phyloP scores from a whole-genome alignment of 2,797 vertebrate species.

The Myripristis murdjan region DNA sequence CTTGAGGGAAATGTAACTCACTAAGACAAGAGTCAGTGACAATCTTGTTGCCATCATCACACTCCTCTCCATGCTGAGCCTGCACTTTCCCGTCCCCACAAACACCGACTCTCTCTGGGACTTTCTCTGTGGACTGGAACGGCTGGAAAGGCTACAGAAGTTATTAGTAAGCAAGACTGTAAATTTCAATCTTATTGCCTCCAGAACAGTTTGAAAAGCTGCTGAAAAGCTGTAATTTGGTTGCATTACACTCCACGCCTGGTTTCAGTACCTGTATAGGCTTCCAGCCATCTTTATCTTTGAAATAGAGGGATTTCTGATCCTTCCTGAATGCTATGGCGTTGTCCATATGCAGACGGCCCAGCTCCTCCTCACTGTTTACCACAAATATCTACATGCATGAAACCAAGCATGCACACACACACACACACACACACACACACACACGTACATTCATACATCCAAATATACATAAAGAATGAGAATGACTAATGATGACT shows the following conservation, averaged over 20 bases:
- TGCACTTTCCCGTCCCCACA: slow-evolving; percentile 95
- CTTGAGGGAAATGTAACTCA: slow-evolving; percentile 79
- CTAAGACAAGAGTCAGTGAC: slow-evolving; percentile 93
- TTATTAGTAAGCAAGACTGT: slow-evolving; percentile 2
- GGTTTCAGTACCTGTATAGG: slow-evolving; percentile 91
- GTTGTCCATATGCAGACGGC: slow-evolving; percentile 88
- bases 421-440: slow-evolving; percentile 9
- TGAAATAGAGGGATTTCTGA: slow-evolving; percentile 95
- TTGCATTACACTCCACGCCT: background rate
- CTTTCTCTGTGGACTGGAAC: slow-evolving; percentile 89
- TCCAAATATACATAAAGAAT: background rate
- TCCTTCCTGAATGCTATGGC: slow-evolving; percentile 96
- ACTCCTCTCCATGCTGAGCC: slow-evolving; percentile 91
- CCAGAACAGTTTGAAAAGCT: background rate
- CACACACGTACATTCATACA: slow-evolving; percentile 8
- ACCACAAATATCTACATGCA: slow-evolving; percentile 94
- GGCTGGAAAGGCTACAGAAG: slow-evolving; percentile 84
- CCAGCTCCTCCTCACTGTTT: slow-evolving; percentile 92
- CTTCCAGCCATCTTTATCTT: slow-evolving; percentile 94
- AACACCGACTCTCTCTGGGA: slow-evolving; percentile 76
- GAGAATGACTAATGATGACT: background rate
- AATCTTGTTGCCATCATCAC: slow-evolving; percentile 93
- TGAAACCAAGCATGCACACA: slow-evolving; percentile 2
- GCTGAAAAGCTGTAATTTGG: background rate
- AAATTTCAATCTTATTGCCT: background rate